A percentile compares a stretch with the other conserved stretches of the same genome.
phyloP scores from a whole-genome alignment of 2,797 vertebrate species.

The Petrocephalus sullivani region DNA sequence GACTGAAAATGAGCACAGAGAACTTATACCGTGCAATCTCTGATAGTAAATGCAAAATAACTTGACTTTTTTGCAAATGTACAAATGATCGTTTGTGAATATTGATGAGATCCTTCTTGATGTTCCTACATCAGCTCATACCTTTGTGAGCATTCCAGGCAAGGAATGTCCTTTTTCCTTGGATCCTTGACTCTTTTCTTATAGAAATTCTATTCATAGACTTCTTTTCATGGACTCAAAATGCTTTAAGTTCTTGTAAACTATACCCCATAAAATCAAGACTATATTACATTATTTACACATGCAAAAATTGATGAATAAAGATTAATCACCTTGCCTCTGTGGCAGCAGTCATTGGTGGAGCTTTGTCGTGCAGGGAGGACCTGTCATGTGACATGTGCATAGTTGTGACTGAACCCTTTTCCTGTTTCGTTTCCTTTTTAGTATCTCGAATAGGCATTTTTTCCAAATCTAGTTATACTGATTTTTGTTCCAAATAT shows the following conservation, averaged over 20 bases:
- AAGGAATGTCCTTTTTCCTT: not conserved
- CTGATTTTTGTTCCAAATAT: not conserved
- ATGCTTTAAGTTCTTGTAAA: not conserved
- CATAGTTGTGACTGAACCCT: not conserved
- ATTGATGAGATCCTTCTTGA: not conserved
- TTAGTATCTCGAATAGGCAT: not conserved
- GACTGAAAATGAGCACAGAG: constrained; percentile 55
- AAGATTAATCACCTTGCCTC: not conserved
- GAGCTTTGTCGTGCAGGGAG: not conserved
- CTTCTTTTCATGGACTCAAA: not conserved
- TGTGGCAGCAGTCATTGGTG: not conserved
- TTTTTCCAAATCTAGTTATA: not conserved
- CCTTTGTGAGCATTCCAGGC: not conserved
- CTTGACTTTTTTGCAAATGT: not conserved
- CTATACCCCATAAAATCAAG: not conserved
- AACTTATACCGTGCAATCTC: not conserved
- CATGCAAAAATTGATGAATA: not conserved
- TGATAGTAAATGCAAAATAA: not conserved
- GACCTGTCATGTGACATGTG: not conserved
- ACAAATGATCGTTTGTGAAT: not conserved
- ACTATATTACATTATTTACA: not conserved
- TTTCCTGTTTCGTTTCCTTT: not conserved
- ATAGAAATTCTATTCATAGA: not conserved
- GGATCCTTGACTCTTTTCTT: not conserved
- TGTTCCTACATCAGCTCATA: not conserved